phyloP scores from a whole-genome alignment of 2,888 invertebrate species.

The Mongoloraphidia duomilia region DNA sequence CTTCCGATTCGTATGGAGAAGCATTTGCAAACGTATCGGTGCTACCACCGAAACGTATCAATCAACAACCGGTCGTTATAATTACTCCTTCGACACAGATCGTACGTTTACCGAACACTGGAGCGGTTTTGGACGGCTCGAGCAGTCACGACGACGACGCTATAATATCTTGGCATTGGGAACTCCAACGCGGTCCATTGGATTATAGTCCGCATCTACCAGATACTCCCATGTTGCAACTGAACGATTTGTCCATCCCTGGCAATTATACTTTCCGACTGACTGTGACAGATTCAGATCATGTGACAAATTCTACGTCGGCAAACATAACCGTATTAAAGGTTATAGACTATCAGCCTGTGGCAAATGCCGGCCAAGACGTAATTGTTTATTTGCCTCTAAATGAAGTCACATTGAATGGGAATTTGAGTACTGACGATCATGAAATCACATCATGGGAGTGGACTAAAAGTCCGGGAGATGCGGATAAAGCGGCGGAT shows the following conservation, averaged over 20 bases:
- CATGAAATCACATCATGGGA: constrained; percentile 88
- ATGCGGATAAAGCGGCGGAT: constrained; percentile 81
- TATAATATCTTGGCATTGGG: constrained; percentile 85
- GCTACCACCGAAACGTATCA: constrained; percentile 65
- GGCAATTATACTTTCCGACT: constrained; percentile 84
- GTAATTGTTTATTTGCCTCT: constrained; percentile 82
- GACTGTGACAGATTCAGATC: constrained; percentile 84
- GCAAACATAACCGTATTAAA: constrained; percentile 84
- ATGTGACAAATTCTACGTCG: constrained; percentile 67
- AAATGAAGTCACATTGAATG: constrained; percentile 71
- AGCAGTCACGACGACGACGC: constrained; percentile 69
- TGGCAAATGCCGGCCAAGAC: constrained; percentile 84
- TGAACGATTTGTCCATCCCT: constrained; percentile 69
- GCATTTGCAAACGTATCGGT: constrained; percentile 84
- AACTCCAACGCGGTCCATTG: constrained; percentile 73
- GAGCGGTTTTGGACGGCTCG: constrained; percentile 76
- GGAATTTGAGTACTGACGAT: constrained; percentile 84
- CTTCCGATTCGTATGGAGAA: constrained; percentile 60
- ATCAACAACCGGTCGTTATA: constrained; percentile 69
- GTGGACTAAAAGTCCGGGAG: constrained; percentile 83
- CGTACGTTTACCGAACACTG: constrained; percentile 79
- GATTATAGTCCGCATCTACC: constrained; percentile 69
- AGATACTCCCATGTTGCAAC: constrained; percentile 67
- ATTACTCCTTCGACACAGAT: constrained; percentile 76
- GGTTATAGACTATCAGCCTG: constrained; percentile 87